A percentile compares a stretch with the other conserved stretches of the same genome.
phyloP scores from a whole-genome alignment of 23 tunicate genomes.

The Ascidia mentula region DNA sequence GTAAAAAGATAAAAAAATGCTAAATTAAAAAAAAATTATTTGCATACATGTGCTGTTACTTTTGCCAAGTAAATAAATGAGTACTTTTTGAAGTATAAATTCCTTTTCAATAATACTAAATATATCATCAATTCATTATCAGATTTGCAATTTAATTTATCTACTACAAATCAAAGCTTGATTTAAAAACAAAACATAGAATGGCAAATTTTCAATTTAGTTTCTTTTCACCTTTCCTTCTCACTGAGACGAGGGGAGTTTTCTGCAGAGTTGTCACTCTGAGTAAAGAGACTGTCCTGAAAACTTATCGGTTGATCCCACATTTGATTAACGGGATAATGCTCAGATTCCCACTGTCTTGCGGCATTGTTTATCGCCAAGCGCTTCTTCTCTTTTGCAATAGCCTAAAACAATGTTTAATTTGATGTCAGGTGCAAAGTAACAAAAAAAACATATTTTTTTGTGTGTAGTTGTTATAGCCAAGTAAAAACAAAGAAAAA shows the following conservation, averaged over 20 bases:
- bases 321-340: conserved; percentile 13
- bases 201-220: background rate
- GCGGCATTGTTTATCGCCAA: conserved; percentile 93
- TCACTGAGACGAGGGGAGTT: conserved; percentile 11
- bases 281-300: conserved; percentile 16
- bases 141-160: background rate
- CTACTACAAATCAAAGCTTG: background rate
- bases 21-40: background rate
- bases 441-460: too few species aligned
- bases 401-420: conserved; percentile 47
- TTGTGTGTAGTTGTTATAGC: too few species aligned
- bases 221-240: background rate
- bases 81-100: too few species aligned
- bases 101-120: background rate
- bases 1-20: background rate
- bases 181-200: background rate
- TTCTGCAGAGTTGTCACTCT: conserved; percentile 5
- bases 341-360: conserved; percentile 82
- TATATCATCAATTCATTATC: too few species aligned
- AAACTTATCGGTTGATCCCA: conserved; percentile 17
- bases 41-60: background rate
- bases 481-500: too few species aligned
- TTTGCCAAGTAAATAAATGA: background rate
- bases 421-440: too few species aligned
- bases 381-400: conserved; percentile 86